Evolutionary conservation across 1,140 invertebrate genomes (phyloP), one percentile per base, ranked within the genome.

Genomic region (Lucilia sericata): DNA sequence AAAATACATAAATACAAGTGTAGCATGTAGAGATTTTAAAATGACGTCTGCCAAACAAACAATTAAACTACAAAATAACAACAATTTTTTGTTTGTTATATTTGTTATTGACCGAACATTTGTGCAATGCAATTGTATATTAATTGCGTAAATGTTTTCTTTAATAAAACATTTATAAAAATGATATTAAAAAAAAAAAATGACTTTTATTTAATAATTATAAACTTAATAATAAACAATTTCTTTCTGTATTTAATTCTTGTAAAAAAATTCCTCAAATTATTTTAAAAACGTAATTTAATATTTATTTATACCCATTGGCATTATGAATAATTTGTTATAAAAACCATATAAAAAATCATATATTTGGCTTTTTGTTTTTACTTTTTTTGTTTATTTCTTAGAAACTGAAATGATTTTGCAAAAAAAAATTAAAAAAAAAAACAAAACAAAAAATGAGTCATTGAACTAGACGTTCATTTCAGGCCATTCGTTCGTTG

Each of bases 1-100:
- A 30, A 30, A 78, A 42, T 78, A 17, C 47, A 42, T n/a, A n/a
- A n/a, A n/a, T 42, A 34, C 42, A 9, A 47, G 30, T 75, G 30
- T 12, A 34, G 8, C 7, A 42, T 80, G 75, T 49, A 80, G 34
- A 42, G 75, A 42, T 78, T 78, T 80, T 21, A 49, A 80, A 80
- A 51, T 36, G 42, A 49, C 42, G 76, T 49, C 76, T 80, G 76
- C 42, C 76, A 80, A 80, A 80, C 76, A 80, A 80, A 80, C 47
- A 80, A 76, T 76, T 76, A 76, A 76, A 76, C 5, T 42, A 42
- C 42, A 42, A 42, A 42, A 42, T n/a, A 42, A 36, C 30, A 42
- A 42, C 74, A 76, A 12, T 17, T 17, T n/a, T 76, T 34, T 42
- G 17, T 13, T 76, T 76, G 19, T 74, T 74, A 25, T 74, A 36